Evolutionary conservation across 2,797 vertebrate genomes (phyloP).

Genomic region (Macroramphosus scolopax): DNA sequence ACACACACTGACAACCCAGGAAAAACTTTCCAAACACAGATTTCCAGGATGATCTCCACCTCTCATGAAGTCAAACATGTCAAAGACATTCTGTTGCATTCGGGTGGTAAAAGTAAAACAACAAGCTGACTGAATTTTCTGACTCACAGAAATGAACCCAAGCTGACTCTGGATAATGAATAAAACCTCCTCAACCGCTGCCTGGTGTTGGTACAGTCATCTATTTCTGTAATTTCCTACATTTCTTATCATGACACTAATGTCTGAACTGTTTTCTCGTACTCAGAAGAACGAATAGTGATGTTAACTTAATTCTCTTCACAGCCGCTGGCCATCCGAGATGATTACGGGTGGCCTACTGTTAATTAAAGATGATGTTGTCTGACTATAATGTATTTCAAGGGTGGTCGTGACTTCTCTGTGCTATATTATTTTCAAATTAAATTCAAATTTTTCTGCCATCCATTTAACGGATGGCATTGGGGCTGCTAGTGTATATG

Average conservation of each 20-base stretch:
- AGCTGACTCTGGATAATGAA: constrained; percentile 39
- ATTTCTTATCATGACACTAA: constrained; percentile 54
- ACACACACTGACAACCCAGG: neutral
- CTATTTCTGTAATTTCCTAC: constrained; percentile 27
- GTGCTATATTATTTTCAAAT: constrained; percentile 19
- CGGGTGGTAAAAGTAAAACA: constrained; percentile 7
- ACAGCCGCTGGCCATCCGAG: constrained; percentile 35
- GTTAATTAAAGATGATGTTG: constrained; percentile 49
- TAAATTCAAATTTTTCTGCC: constrained; percentile 9
- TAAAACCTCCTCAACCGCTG: constrained; percentile 52
- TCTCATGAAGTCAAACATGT: constrained; percentile 26
- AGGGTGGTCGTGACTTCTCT: constrained; percentile 5
- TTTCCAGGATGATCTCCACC: constrained; percentile 4
- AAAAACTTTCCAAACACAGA: neutral
- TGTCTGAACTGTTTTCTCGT: constrained; percentile 23
- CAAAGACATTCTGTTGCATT: constrained; percentile 27
- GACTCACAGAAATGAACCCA: constrained; percentile 28
- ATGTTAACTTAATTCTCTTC: constrained; percentile 32
- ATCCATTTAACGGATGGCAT: constrained; percentile 18
- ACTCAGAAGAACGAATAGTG: constrained; percentile 16
- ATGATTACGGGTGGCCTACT: constrained; percentile 37
- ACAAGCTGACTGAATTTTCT: constrained; percentile 29
- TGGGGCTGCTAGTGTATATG: no score
- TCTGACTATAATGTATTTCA: constrained; percentile 34
- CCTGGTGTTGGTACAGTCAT: constrained; percentile 41